phyloP scores from a whole-genome alignment of 1,140 invertebrate species.

The Vollenhovia emeryi region DNA sequence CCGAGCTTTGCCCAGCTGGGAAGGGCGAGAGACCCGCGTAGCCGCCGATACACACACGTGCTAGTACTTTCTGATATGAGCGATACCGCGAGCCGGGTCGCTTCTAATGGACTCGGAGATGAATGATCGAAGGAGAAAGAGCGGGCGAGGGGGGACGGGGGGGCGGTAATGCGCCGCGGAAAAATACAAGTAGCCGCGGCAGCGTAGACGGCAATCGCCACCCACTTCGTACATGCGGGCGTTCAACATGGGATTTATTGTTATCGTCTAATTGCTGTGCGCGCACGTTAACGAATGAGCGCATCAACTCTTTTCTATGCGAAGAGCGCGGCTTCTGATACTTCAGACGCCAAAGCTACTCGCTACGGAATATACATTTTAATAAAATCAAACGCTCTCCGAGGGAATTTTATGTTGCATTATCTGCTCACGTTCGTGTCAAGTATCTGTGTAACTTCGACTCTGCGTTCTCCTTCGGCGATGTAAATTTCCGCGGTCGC shows the following conservation, averaged over 20 bases:
- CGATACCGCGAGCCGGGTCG: slow-evolving; percentile 60
- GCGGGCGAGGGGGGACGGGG: slow-evolving; percentile 1
- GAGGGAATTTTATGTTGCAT: slow-evolving; percentile 7
- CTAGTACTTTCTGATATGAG: slow-evolving; percentile 70
- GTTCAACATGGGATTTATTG: slow-evolving; percentile 35
- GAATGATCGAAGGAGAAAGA: slow-evolving; percentile 63
- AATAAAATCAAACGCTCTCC: neutral
- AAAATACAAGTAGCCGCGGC: slow-evolving; percentile 43
- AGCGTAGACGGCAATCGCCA: slow-evolving; percentile 23
- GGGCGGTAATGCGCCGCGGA: slow-evolving; percentile 32
- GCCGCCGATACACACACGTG: slow-evolving; percentile 64
- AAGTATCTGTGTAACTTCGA: neutral
- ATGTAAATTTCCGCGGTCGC: slow-evolving; percentile 52
- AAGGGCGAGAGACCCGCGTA: slow-evolving; percentile 44
- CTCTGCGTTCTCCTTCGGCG: neutral
- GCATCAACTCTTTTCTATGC: neutral
- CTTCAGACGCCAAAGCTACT: neutral
- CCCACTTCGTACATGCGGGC: slow-evolving; percentile 44
- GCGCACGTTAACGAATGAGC: slow-evolving; percentile 16
- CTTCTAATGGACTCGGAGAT: slow-evolving; percentile 73
- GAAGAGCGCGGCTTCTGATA: neutral
- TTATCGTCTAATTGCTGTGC: slow-evolving; percentile 30
- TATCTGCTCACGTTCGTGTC: neutral
- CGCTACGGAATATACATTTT: neutral
- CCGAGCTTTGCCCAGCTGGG: slow-evolving; percentile 37